Evolutionary conservation across 2,113 vertebrate genomes (phyloP).

Genomic region (Prionailurus bengalensis): DNA sequence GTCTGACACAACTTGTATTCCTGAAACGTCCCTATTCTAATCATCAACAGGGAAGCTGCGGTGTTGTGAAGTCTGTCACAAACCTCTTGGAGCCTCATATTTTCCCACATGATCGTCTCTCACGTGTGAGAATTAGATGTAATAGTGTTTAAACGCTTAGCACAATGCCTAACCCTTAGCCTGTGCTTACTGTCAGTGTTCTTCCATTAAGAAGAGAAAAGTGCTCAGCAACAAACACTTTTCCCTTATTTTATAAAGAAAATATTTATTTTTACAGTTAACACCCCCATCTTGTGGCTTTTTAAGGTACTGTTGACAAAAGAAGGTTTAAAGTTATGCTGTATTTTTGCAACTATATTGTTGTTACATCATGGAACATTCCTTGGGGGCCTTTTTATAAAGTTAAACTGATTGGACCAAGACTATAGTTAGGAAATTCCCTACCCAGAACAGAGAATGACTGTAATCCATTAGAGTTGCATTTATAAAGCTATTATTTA

Average conservation of each 20-base stretch:
- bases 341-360: background rate
- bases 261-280: conserved; percentile 45
- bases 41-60: background rate
- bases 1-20: background rate
- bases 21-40: background rate
- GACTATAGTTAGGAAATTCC: background rate
- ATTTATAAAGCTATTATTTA: conserved; percentile 30
- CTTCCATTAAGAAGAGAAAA: background rate
- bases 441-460: background rate
- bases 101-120: conserved; percentile 14
- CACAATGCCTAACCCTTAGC: background rate
- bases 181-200: background rate
- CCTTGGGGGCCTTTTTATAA: background rate
- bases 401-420: background rate
- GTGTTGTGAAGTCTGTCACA: background rate
- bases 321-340: background rate
- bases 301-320: conserved; percentile 52
- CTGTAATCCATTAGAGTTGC: background rate
- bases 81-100: background rate
- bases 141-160: background rate
- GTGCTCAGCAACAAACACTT: background rate
- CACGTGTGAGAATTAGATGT: conserved; percentile 34
- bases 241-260: conserved; percentile 8
- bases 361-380: background rate
- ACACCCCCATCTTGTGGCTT: conserved; percentile 66